Evolutionary conservation across 1,140 invertebrate genomes (phyloP).

Genomic region (Drosophila micromelanica): DNA sequence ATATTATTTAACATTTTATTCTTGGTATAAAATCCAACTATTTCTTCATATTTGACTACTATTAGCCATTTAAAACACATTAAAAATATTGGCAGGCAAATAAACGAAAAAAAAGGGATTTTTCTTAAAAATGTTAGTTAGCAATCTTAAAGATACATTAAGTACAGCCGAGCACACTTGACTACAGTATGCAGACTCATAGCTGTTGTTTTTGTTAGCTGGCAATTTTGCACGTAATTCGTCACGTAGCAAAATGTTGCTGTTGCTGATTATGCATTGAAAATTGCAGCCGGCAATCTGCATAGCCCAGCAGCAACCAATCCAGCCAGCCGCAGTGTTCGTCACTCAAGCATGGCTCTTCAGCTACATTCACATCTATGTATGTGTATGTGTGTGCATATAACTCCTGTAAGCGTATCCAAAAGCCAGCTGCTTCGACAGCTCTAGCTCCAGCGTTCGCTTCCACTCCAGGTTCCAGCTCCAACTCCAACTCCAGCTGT

Average conservation of each 20-base stretch:
- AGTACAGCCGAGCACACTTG: constrained; percentile 25
- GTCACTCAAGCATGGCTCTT: constrained; percentile 43
- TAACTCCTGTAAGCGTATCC: constrained; percentile 19
- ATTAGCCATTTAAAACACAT: too few species aligned
- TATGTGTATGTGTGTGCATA: too few species aligned
- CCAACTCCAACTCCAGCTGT: constrained; percentile 12
- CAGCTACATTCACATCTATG: constrained; percentile 4
- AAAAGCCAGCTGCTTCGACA: not conserved
- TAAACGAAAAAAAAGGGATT: too few species aligned
- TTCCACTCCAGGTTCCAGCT: not conserved
- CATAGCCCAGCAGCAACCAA: constrained; percentile 46
- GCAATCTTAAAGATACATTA: constrained; percentile 38
- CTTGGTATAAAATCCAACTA: too few species aligned
- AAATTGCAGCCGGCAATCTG: constrained; percentile 73
- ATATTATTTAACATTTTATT: too few species aligned
- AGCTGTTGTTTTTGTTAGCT: constrained; percentile 31
- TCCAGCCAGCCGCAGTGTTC: constrained; percentile 17
- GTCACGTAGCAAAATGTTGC: constrained; percentile 67
- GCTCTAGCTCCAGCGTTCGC: not conserved
- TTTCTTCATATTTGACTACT: too few species aligned
- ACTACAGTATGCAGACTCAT: constrained; percentile 16
- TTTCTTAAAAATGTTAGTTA: too few species aligned
- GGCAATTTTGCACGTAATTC: constrained; percentile 78
- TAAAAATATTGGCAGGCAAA: too few species aligned
- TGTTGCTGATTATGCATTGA: constrained; percentile 79